phyloP scores from a whole-genome alignment of 1,140 invertebrate genomes.

The Anadara kagoshimensis region DNA sequence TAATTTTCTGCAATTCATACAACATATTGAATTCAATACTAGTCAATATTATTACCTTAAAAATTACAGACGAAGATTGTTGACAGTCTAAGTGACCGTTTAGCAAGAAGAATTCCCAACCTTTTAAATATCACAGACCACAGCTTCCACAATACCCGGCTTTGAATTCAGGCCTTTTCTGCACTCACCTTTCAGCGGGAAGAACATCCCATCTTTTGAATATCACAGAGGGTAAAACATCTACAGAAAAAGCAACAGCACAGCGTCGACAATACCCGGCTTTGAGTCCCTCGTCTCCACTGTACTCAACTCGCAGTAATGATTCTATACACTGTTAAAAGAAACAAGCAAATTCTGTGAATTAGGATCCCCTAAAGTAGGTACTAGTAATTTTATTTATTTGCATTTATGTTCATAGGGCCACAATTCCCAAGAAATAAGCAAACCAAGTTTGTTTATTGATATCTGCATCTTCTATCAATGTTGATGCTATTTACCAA shows the following conservation, averaged over 20 bases:
- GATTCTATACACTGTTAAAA: slow-evolving; percentile 78
- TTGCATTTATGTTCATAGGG: not conserved
- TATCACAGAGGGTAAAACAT: slow-evolving; percentile 90
- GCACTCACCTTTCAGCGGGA: slow-evolving; percentile 83
- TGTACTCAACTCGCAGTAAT: slow-evolving; percentile 87
- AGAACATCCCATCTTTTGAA: slow-evolving; percentile 96
- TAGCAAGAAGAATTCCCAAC: no score
- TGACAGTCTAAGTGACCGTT: no score
- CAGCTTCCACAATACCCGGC: not conserved
- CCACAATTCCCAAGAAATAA: no score
- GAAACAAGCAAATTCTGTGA: not conserved
- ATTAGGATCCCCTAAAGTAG: no score
- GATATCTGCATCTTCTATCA: no score
- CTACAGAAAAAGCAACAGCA: slow-evolving; percentile 86
- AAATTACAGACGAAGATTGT: no score
- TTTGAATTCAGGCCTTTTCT: no score
- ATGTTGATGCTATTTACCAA: no score
- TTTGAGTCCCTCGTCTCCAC: slow-evolving; percentile 84
- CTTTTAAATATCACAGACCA: no score
- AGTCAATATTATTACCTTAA: no score
- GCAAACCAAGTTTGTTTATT: not conserved
- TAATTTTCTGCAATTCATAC: no score
- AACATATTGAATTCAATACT: no score
- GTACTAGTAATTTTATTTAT: not conserved
- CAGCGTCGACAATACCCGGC: slow-evolving; percentile 90